phyloP scores from a whole-genome alignment of 2,797 vertebrate genomes.

The Sebastes vulpes region DNA sequence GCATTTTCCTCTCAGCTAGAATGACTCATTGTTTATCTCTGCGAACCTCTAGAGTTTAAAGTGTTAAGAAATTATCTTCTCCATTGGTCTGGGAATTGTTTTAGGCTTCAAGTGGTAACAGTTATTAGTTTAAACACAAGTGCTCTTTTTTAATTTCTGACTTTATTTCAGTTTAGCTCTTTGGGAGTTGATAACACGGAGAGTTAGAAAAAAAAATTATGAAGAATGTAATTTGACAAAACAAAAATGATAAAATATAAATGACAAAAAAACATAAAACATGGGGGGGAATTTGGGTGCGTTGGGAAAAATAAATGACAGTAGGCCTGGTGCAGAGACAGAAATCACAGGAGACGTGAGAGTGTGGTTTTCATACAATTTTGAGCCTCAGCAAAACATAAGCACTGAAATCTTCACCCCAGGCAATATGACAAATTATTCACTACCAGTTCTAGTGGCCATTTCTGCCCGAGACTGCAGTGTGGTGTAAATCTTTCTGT shows the following conservation, averaged over 20 bases:
- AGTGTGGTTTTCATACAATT: slow-evolving; percentile 18
- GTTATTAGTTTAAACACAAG: slow-evolving; percentile 22
- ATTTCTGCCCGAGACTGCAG: slow-evolving; percentile 1
- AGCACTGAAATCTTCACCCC: slow-evolving; percentile 40
- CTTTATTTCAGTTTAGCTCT: slow-evolving; percentile 11
- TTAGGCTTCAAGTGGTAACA: slow-evolving; percentile 12
- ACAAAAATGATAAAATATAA: not conserved
- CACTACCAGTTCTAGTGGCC: not conserved
- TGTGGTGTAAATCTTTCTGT: not conserved
- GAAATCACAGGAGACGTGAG: not conserved
- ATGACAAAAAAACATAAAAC: not conserved
- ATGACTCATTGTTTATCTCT: slow-evolving; percentile 30
- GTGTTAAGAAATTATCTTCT: slow-evolving; percentile 37
- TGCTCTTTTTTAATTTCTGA: not conserved
- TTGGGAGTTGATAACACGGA: not conserved
- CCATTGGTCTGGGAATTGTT: slow-evolving; percentile 13
- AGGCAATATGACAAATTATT: slow-evolving; percentile 36
- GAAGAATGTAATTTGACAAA: not conserved
- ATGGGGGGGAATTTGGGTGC: not conserved
- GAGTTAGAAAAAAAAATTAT: not conserved
- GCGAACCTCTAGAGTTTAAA: slow-evolving; percentile 18
- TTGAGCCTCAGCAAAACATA: slow-evolving; percentile 42
- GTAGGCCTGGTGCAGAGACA: not conserved
- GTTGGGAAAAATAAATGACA: not conserved
- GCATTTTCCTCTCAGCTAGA: not conserved